phyloP scores from a whole-genome alignment of 1,140 invertebrate genomes.

The Steinernema khuongi region DNA sequence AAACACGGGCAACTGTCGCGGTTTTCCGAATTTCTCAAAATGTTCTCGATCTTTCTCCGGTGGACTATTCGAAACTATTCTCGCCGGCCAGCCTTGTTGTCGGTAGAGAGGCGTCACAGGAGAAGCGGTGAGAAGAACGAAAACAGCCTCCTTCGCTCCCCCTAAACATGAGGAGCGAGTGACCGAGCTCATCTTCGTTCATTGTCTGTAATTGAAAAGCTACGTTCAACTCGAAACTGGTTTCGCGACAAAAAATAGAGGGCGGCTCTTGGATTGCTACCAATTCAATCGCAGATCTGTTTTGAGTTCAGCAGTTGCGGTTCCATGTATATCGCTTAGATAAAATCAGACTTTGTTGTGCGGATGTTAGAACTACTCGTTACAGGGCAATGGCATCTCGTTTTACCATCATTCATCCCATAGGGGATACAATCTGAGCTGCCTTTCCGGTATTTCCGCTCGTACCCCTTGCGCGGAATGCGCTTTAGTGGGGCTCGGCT shows the following conservation, averaged over 20 bases:
- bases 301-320: neutral
- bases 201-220: slow-evolving; percentile 13
- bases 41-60: neutral
- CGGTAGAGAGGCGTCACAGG: neutral
- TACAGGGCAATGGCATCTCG: no score
- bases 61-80: neutral
- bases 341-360: neutral
- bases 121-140: neutral
- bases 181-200: neutral
- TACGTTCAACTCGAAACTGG: neutral
- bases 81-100: neutral
- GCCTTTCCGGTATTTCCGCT: no score
- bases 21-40: neutral
- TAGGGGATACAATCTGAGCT: no score
- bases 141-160: neutral
- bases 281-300: neutral
- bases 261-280: neutral
- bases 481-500: no score
- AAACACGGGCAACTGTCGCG: neutral
- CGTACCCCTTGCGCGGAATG: no score
- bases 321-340: neutral
- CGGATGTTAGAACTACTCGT: no score
- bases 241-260: neutral
- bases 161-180: slow-evolving; percentile 10
- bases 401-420: no score